Evolutionary conservation across 2,888 invertebrate species (phyloP).

Genomic region (Tromatobia lineatoria): DNA sequence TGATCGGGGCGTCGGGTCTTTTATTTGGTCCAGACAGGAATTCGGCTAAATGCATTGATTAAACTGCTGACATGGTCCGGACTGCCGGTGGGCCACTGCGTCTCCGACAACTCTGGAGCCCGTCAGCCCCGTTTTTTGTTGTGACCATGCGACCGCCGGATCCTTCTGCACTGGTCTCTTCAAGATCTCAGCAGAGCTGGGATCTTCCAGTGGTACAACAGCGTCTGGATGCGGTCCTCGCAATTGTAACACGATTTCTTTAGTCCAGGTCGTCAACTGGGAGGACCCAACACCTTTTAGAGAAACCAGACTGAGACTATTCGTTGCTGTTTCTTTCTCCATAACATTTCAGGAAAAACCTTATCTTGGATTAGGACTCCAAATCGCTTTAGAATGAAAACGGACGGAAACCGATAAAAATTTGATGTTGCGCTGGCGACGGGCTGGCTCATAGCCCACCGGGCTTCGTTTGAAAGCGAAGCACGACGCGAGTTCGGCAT

Average conservation of each 20-base stretch:
- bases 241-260: constrained; percentile 36
- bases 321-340: neutral
- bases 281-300: constrained; percentile 27
- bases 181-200: constrained; percentile 47
- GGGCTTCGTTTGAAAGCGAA: constrained; percentile 76
- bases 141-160: constrained; percentile 40
- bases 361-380: neutral
- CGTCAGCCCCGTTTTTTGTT: constrained; percentile 66
- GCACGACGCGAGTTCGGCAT: constrained; percentile 82
- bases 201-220: constrained; percentile 25
- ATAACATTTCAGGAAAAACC: neutral
- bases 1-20: constrained; percentile 79
- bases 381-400: neutral
- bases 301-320: constrained; percentile 18
- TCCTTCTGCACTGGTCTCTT: constrained; percentile 38
- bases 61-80: constrained; percentile 83
- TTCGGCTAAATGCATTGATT: constrained; percentile 86
- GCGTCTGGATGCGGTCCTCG: constrained; percentile 11
- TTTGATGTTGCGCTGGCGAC: constrained; percentile 19
- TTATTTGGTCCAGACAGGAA: constrained; percentile 85
- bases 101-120: constrained; percentile 78
- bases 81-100: constrained; percentile 83
- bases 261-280: neutral
- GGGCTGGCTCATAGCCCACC: constrained; percentile 55
- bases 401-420: constrained; percentile 1